phyloP scores from a whole-genome alignment of 2,797 vertebrate species.

The Sebastes taczanowskii region DNA sequence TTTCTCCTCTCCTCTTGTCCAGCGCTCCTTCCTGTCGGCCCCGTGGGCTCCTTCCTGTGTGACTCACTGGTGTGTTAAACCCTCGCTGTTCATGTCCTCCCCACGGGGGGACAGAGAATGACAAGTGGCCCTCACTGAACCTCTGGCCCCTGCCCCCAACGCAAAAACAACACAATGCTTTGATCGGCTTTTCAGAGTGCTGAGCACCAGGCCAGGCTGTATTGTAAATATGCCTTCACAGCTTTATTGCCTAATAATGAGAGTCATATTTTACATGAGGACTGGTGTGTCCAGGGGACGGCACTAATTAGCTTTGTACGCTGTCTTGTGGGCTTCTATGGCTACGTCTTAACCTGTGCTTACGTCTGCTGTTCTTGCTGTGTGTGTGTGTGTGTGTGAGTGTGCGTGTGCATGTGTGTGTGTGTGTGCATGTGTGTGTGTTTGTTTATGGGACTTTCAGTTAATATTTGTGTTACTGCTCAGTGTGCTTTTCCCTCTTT shows the following conservation, averaged over 20 bases:
- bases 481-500: neutral
- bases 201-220: slow-evolving; percentile 39
- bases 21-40: slow-evolving; percentile 64
- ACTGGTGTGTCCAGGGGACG: slow-evolving; percentile 51
- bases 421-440: neutral
- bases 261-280: slow-evolving; percentile 70
- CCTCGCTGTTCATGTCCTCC: slow-evolving; percentile 46
- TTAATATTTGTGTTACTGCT: neutral
- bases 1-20: slow-evolving; percentile 49
- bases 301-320: slow-evolving; percentile 66
- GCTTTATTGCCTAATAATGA: slow-evolving; percentile 72
- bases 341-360: slow-evolving; percentile 45
- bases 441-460: neutral
- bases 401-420: neutral
- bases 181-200: slow-evolving; percentile 44
- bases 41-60: slow-evolving; percentile 69
- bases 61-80: slow-evolving; percentile 58
- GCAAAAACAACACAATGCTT: slow-evolving; percentile 59
- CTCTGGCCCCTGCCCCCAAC: slow-evolving; percentile 36
- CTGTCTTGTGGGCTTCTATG: slow-evolving; percentile 40
- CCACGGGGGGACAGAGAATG: slow-evolving; percentile 43
- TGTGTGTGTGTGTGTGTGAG: slow-evolving; percentile 3
- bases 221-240: slow-evolving; percentile 68
- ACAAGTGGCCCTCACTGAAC: slow-evolving; percentile 60
- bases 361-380: slow-evolving; percentile 46